A percentile compares a stretch with the other conserved stretches of the same genome.
Conservation (phyloP, 2,888 invertebrate genomes). For the Pycnomerus fuliginosus region DNA sequence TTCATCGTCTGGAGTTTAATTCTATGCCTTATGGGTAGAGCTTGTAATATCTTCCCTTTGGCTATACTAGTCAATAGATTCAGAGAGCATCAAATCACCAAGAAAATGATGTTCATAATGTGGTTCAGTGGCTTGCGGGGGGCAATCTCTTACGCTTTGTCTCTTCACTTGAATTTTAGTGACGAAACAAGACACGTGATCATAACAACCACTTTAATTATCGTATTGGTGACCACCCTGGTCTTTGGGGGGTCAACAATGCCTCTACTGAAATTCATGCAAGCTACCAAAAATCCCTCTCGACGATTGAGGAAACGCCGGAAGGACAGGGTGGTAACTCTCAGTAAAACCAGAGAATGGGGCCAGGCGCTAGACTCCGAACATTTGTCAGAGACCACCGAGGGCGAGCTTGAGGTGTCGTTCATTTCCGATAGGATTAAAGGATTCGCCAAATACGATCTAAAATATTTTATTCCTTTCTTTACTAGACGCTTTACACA, state of each 20-base stretch:
- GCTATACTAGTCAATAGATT: constrained; percentile 93
- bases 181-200: constrained; percentile 95
- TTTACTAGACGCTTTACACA: constrained; percentile 95
- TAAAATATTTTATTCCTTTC: constrained; percentile 93
- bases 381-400: constrained; percentile 88
- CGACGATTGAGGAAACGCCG: constrained; percentile 57
- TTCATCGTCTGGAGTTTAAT: constrained; percentile 94
- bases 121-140: constrained; percentile 98
- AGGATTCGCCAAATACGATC: constrained; percentile 89
- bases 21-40: constrained; percentile 88
- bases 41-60: constrained; percentile 95
- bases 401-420: constrained; percentile 88
- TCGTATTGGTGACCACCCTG: constrained; percentile 93
- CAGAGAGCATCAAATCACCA: constrained; percentile 95
- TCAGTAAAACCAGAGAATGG: constrained; percentile 98
- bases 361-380: constrained; percentile 93
- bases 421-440: constrained; percentile 77
- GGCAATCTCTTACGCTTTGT: constrained; percentile 96
- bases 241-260: constrained; percentile 96
- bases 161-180: constrained; percentile 90
- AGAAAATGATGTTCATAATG: constrained; percentile 99
- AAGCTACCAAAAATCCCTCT: constrained; percentile 62
- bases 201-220: constrained; percentile 96
- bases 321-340: constrained; percentile 76
- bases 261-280: constrained; percentile 91